phyloP scores from a whole-genome alignment of 2,113 vertebrate species.

The Chionodraco myersi region DNA sequence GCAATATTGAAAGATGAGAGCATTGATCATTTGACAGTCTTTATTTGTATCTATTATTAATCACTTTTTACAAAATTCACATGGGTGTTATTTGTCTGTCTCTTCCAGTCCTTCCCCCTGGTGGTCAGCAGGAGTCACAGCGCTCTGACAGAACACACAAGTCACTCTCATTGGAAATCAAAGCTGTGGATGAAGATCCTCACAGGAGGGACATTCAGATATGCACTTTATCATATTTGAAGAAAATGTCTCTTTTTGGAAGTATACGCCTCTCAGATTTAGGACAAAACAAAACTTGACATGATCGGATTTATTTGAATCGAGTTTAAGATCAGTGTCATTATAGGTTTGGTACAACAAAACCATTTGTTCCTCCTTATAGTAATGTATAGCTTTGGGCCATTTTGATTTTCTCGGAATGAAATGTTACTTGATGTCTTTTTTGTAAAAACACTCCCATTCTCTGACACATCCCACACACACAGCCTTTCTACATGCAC shows the following conservation, averaged over 20 bases:
- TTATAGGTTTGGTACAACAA: not conserved
- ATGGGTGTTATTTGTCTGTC: constrained; percentile 25
- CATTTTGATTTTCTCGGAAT: not conserved
- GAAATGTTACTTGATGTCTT: constrained; percentile 7
- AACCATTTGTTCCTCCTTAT: not conserved
- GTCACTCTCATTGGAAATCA: constrained; percentile 9
- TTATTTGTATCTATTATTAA: constrained; percentile 72
- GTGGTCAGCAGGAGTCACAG: constrained; percentile 16
- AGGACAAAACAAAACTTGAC: constrained; percentile 13
- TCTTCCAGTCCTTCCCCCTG: constrained; percentile 34
- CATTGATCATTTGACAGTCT: constrained; percentile 45
- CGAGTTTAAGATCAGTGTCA: not conserved
- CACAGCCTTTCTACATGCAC: constrained; percentile 1
- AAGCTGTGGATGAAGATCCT: constrained; percentile 22
- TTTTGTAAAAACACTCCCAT: not conserved
- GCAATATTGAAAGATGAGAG: constrained; percentile 15
- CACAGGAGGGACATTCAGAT: constrained; percentile 21
- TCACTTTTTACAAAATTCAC: constrained; percentile 78
- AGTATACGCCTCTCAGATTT: too few species aligned
- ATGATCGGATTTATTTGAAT: not conserved
- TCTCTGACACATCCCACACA: not conserved
- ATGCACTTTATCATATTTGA: not conserved
- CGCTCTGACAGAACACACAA: not conserved
- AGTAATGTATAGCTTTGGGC: not conserved
- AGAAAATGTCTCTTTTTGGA: not conserved